Evolutionary conservation across 64 coral and sea anemone genomes (phyloP).

Genomic region (Porites lutea): DNA sequence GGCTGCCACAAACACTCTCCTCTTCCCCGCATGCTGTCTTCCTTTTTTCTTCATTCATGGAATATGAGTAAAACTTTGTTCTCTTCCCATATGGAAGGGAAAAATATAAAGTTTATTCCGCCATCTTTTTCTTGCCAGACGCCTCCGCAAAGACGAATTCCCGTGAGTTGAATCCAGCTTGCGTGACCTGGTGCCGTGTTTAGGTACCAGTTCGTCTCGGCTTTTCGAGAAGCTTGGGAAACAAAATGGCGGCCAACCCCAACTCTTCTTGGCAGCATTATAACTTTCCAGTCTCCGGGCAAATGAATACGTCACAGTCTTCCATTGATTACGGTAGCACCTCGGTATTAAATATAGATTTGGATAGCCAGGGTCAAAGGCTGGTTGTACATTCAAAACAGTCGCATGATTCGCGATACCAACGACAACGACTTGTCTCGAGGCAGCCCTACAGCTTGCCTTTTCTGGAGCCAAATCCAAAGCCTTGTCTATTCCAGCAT

Average conservation of each 20-base stretch:
- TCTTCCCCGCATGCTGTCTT: constrained; percentile 30
- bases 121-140: constrained; percentile 13
- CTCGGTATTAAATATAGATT: constrained; percentile 44
- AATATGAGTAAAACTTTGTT: background rate
- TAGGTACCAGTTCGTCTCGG: background rate
- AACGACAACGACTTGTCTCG: background rate
- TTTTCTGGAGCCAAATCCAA: background rate
- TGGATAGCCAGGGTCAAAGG: constrained; percentile 8
- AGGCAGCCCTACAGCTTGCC: constrained; percentile 4
- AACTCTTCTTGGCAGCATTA: constrained; percentile 9
- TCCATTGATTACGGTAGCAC: constrained; percentile 68
- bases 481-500: background rate
- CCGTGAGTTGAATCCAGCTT: constrained; percentile 19
- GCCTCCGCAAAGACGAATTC: constrained; percentile 20
- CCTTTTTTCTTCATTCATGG: constrained; percentile 52
- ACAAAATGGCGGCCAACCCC: constrained; percentile 4
- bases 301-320: constrained; percentile 32
- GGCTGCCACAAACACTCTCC: constrained; percentile 8
- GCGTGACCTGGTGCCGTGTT: constrained; percentile 44
- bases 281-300: constrained; percentile 52
- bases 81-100: constrained; percentile 45
- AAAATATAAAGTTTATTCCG: constrained; percentile 30
- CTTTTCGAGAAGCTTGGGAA: background rate
- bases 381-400: background rate
- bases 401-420: background rate